phyloP scores from a whole-genome alignment of 2,797 vertebrate genomes.

The Danio kyathit region DNA sequence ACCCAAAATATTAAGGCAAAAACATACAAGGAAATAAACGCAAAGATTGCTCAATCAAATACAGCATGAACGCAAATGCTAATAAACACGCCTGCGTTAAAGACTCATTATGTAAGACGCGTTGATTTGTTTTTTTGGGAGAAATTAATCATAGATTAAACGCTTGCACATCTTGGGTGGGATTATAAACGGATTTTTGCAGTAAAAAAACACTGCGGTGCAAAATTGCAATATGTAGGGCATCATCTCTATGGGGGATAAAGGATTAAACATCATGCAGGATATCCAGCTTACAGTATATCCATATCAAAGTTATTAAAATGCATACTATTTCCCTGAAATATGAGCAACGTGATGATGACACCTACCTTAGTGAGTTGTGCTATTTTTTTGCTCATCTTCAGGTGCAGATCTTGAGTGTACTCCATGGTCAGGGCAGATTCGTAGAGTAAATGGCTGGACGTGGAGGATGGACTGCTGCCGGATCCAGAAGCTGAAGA shows the following conservation, averaged over 20 bases:
- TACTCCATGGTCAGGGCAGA: conserved; percentile 76
- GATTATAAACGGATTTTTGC: conserved; percentile 34
- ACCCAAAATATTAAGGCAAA: neutral
- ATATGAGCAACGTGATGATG: neutral
- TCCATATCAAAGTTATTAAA: conserved; percentile 14
- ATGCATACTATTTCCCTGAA: neutral
- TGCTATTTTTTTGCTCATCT: conserved; percentile 85
- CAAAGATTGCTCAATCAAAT: too few species aligned
- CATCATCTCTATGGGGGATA: conserved; percentile 32
- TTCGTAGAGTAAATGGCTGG: conserved; percentile 73
- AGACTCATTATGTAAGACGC: conserved; percentile 1
- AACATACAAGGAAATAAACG: neutral
- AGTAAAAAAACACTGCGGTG: neutral
- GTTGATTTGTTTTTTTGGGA: neutral
- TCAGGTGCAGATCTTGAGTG: conserved; percentile 80
- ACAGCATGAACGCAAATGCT: neutral
- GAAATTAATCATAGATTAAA: conserved; percentile 14
- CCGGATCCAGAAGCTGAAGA: conserved; percentile 47
- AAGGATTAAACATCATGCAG: conserved; percentile 35
- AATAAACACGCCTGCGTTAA: conserved; percentile 3
- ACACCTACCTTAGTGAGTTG: conserved; percentile 81
- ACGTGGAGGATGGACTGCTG: conserved; percentile 51
- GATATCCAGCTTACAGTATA: neutral
- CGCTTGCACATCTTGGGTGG: neutral
- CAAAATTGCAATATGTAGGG: conserved; percentile 32